Conservation (phyloP, 2,113 vertebrate genomes). For the Pseudopodoces humilis region DNA sequence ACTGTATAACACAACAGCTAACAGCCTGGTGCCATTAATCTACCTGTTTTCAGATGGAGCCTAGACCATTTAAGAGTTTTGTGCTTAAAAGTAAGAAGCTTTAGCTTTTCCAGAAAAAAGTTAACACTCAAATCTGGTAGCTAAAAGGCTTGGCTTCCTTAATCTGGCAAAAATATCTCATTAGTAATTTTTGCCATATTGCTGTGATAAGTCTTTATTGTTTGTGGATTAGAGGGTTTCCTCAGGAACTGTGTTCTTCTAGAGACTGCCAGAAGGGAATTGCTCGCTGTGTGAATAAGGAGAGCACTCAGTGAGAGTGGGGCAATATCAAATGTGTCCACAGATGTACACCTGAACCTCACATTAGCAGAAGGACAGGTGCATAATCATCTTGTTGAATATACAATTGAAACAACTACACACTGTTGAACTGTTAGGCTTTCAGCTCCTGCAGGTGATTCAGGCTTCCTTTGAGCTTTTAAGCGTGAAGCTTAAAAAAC, state of each 20-base stretch:
- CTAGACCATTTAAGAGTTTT: neutral
- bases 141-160: neutral
- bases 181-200: neutral
- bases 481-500: no score
- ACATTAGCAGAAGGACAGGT: neutral
- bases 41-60: neutral
- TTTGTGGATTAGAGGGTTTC: neutral
- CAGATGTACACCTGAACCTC: neutral
- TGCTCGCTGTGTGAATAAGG: neutral
- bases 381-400: neutral
- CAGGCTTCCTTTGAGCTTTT: neutral
- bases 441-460: neutral
- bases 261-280: neutral
- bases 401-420: neutral
- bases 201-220: neutral
- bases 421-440: neutral
- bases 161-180: neutral
- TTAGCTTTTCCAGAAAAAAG: neutral
- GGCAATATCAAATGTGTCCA: neutral
- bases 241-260: neutral
- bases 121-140: neutral
- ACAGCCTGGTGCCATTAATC: neutral
- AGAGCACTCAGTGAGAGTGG: neutral
- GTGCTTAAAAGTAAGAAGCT: neutral
- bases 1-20: neutral